These are phyloP conservation scores for Illadopsis cleaveri DNA, from an alignment of 2,113 vertebrate species.

Conservation along the genomic window DNA sequence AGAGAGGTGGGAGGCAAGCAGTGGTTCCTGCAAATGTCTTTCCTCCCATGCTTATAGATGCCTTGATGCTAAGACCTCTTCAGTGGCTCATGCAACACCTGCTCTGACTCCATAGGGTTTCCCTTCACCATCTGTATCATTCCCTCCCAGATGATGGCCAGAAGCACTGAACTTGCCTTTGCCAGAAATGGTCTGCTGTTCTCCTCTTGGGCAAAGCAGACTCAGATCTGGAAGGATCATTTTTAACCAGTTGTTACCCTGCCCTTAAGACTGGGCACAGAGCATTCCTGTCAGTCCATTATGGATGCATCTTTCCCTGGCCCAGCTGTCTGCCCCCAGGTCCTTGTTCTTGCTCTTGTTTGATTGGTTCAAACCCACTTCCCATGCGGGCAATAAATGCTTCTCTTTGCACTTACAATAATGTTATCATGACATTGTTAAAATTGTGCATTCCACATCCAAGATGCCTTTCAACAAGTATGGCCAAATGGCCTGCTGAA, in stretches of 20 bases:
- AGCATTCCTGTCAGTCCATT: neutral
- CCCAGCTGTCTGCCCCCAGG: neutral
- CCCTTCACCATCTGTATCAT: neutral
- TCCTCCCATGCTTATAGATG: neutral
- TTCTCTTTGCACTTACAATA: neutral
- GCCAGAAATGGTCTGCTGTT: neutral
- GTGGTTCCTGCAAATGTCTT: neutral
- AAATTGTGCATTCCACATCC: rapidly evolving
- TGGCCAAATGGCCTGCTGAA: neutral
- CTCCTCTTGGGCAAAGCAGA: neutral
- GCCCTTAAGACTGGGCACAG: neutral
- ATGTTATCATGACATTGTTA: neutral
- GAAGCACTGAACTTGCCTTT: neutral
- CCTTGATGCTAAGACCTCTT: neutral
- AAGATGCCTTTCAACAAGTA: neutral
- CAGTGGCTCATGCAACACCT: neutral
- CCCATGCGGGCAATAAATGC: neutral
- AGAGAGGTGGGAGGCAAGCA: neutral
- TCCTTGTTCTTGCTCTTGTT: neutral
- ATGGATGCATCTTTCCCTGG: neutral
- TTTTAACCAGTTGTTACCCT: neutral
- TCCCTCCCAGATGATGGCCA: neutral
- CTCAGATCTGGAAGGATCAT: neutral
- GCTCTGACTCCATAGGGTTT: neutral
- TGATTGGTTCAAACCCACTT: neutral